Evolutionary conservation across 2,113 vertebrate species (phyloP).

Genomic region (Tympanuchus pallidicinctus): DNA sequence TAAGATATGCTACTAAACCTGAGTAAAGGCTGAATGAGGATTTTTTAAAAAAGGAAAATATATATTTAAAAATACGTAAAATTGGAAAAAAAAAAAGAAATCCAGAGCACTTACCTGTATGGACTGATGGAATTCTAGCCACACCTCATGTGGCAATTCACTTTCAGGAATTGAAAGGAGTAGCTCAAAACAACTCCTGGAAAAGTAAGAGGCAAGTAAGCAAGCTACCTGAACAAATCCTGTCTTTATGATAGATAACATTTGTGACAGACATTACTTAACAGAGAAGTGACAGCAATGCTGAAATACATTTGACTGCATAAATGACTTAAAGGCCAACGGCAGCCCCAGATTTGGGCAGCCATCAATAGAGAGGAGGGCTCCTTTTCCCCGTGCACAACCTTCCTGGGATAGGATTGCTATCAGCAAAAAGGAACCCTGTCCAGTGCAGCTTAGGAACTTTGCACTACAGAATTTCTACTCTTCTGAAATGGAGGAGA

Average conservation of each 20-base stretch:
- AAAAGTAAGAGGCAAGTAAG: constrained; percentile 66
- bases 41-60: neutral
- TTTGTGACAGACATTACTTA: neutral
- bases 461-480: neutral
- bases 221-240: constrained; percentile 1
- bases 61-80: neutral
- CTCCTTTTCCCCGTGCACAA: neutral
- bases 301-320: neutral
- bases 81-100: neutral
- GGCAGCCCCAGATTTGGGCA: neutral
- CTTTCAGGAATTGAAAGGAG: constrained; percentile 94
- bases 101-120: constrained; percentile 85
- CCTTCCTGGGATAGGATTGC: neutral
- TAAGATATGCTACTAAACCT: too few relatives aligned
- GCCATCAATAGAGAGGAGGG: neutral
- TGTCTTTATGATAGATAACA: neutral
- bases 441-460: neutral
- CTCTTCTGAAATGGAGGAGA: neutral
- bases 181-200: constrained; percentile 98
- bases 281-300: neutral
- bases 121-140: constrained; percentile 92
- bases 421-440: neutral
- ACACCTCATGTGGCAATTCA: constrained; percentile 90
- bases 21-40: too few relatives aligned
- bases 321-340: neutral